phyloP scores from a whole-genome alignment of 2,113 vertebrate species.

The Erinaceus europaeus region DNA sequence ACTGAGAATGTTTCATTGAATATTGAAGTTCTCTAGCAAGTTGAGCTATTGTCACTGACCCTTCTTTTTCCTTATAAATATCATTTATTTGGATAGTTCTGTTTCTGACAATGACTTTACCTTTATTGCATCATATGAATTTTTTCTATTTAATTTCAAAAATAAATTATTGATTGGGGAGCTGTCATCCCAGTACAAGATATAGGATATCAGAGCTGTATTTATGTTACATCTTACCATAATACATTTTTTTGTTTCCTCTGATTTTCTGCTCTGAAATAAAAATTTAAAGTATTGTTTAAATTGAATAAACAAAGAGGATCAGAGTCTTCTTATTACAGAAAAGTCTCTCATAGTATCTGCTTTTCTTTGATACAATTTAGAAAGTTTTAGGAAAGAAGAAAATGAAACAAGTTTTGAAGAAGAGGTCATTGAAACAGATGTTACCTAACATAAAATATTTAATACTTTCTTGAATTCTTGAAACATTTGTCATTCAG shows the following conservation, averaged over 20 bases:
- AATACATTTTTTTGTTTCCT: conserved; percentile 39
- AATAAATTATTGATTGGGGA: no score
- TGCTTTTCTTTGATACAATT: conserved; percentile 37
- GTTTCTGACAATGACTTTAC: not conserved
- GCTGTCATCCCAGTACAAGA: conserved; percentile 21
- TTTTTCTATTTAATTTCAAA: conserved; percentile 33
- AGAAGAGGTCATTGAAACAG: conserved; percentile 25
- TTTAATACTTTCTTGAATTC: conserved; percentile 24
- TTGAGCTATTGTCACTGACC: no score
- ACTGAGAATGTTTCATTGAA: no score
- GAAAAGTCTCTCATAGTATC: not conserved
- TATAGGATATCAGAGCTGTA: conserved; percentile 24
- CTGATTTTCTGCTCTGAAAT: conserved; percentile 48
- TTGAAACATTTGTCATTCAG: not conserved
- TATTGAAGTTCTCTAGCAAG: no score
- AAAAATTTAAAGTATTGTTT: conserved; percentile 32
- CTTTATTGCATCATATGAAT: conserved; percentile 29
- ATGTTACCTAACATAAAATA: not conserved
- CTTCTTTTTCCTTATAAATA: not conserved
- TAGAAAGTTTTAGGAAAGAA: conserved; percentile 8
- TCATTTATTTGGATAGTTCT: not conserved
- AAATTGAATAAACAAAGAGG: conserved; percentile 18
- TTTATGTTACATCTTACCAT: conserved; percentile 30
- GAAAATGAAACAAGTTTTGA: conserved; percentile 23
- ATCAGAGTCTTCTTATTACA: not conserved